Evolutionary conservation across 2,113 vertebrate genomes (phyloP), one percentile per base, ranked within the genome.

Genomic region (Columbina picui): DNA sequence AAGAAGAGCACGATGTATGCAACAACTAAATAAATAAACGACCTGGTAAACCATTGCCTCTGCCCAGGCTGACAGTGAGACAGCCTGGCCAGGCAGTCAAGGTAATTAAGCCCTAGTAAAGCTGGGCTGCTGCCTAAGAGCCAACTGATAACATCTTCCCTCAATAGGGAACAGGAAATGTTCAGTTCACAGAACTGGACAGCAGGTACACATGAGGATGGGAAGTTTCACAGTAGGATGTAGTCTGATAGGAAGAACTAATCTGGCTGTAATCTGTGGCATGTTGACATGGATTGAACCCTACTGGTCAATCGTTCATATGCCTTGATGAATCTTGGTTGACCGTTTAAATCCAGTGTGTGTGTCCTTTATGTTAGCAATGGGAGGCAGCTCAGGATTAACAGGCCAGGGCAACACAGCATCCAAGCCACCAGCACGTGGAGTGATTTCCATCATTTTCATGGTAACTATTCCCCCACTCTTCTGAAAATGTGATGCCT

Each of bases 151-250:
- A 19, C 20, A 32, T 59, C 30, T 47, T 74, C 41, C 12, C 59
- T 47, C 4, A 1, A 18, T 8, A 47, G 4, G 2, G 53, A 43
- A 52, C 20, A 53, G 64, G 73, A 76, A 77, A 55, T 0, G 4
- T 39, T 41, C 74, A 10, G 17, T 30, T 57, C 80, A 50, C 14
- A 70, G 61, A 17, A 55, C 1, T 0, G 49, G 36, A 9, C 45
- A 80, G 70, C 59, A 32, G 14, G 52, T 38, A 67, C 38, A 12
- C 0, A 0, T 1, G 8, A 49, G n/a, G 39, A 52, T 11, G 16
- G 15, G 4, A 60, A 47, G 8, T 29, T 52, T 47, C 34, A 32
- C 65, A 68, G n/a, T 1, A 45, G 55, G 59, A 50, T 70, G 63
- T 29, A n/a, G 13, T 25, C 53, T 76, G 67, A 43, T 36, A 1